phyloP scores from a whole-genome alignment of 2,113 vertebrate species.

The Pterocles burchelli region DNA sequence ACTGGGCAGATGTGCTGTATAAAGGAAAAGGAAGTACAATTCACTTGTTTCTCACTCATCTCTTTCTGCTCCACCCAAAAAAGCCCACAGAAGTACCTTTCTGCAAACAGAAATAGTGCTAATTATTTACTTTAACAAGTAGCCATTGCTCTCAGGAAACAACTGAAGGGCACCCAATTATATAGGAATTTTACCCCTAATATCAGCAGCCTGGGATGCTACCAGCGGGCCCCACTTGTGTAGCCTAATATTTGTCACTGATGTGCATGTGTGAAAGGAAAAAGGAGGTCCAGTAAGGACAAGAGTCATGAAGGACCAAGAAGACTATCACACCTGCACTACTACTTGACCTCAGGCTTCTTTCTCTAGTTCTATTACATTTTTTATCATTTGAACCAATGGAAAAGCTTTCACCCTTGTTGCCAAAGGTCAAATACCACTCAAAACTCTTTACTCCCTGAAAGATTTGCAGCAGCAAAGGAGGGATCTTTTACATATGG shows the following conservation, averaged over 20 bases:
- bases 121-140: not conserved
- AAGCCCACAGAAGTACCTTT: not conserved
- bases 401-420: not conserved
- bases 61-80: not conserved
- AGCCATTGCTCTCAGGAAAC: not conserved
- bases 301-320: not conserved
- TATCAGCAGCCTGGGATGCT: not conserved
- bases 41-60: not conserved
- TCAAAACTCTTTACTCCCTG: not conserved
- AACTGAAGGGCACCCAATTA: not conserved
- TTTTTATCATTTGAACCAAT: not conserved
- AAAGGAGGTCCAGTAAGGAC: not conserved
- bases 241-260: not conserved
- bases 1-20: not conserved
- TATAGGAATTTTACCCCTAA: not conserved
- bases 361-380: not conserved
- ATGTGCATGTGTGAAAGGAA: rapidly evolving
- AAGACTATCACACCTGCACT: not conserved
- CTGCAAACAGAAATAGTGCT: not conserved
- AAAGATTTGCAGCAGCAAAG: not conserved
- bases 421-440: not conserved
- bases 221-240: not conserved
- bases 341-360: not conserved
- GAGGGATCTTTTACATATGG: not conserved
- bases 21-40: not conserved